Conservation (phyloP, 2,888 invertebrate species). For the Tridacna crocea region DNA sequence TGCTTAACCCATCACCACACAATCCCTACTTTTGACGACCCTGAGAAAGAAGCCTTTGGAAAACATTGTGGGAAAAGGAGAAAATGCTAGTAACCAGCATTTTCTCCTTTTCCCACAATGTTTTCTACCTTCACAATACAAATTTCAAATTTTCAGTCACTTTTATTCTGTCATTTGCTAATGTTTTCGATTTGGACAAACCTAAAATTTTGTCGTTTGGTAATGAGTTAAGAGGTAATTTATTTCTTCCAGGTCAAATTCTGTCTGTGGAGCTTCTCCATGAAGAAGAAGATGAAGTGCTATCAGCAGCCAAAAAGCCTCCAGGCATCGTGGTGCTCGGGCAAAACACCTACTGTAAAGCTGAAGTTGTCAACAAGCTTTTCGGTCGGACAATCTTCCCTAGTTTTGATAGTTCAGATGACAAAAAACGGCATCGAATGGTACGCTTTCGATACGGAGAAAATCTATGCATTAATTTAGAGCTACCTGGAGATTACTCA, state of each 20-base stretch:
- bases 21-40: no score
- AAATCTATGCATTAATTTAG: conserved; percentile 80
- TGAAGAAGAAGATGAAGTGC: conserved; percentile 82
- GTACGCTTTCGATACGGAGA: conserved; percentile 86
- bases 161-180: no score
- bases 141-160: no score
- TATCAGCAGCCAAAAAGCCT: conserved; percentile 85
- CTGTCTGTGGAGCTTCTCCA: conserved; percentile 77
- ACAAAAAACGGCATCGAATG: conserved; percentile 88
- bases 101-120: no score
- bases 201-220: no score
- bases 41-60: no score
- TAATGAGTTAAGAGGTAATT: no score
- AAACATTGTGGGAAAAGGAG: no score
- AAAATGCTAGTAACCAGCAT: no score
- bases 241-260: conserved; percentile 66
- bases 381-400: conserved; percentile 89
- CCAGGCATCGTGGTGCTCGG: conserved; percentile 91
- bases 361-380: conserved; percentile 90
- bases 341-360: conserved; percentile 89
- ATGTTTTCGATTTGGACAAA: no score
- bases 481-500: conserved; percentile 84
- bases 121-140: no score
- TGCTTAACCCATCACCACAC: no score
- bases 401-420: conserved; percentile 67